A percentile compares a stretch with the other conserved stretches of the same genome.
These are phyloP conservation scores for Cyprinodon brontotheroides DNA, from an alignment of 2,113 vertebrate genomes.

Conservation along the genomic window DNA sequence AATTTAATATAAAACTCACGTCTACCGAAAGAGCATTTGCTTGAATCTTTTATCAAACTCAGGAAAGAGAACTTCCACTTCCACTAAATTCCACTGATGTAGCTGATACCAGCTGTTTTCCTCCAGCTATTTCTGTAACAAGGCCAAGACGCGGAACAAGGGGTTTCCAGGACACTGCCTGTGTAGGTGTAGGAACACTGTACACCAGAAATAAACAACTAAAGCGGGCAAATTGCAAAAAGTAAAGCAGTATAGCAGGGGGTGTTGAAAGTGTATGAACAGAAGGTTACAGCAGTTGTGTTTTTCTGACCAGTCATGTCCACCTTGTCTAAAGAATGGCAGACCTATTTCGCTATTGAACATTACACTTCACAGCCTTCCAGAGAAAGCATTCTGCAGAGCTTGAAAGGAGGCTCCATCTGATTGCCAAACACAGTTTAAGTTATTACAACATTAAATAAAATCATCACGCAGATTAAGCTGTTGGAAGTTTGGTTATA, in stretches of 20 bases:
- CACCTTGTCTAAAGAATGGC: neutral
- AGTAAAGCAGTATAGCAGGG: neutral
- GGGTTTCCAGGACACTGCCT: conserved; percentile 37
- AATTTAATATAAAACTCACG: neutral
- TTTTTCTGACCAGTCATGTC: neutral
- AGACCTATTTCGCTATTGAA: neutral
- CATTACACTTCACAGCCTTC: too few relatives aligned
- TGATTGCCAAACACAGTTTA: too few relatives aligned
- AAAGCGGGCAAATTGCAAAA: neutral
- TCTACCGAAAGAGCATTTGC: neutral
- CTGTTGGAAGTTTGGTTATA: too few relatives aligned
- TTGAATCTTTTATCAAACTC: conserved; percentile 17
- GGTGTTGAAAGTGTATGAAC: neutral
- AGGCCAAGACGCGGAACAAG: conserved; percentile 10
- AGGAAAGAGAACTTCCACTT: conserved; percentile 18
- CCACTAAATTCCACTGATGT: conserved; percentile 6
- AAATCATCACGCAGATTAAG: too few relatives aligned
- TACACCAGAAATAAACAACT: neutral
- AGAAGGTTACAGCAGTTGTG: neutral
- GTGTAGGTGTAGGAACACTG: conserved; percentile 6
- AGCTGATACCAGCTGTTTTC: conserved; percentile 32
- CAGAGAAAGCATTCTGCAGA: too few relatives aligned
- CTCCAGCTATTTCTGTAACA: conserved; percentile 10
- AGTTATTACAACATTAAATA: too few relatives aligned
- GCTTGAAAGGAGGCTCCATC: too few relatives aligned